Evolutionary conservation across 2,113 vertebrate species (phyloP), one percentile per base, ranked within the genome.

Genomic region (Glaucomys volans): DNA sequence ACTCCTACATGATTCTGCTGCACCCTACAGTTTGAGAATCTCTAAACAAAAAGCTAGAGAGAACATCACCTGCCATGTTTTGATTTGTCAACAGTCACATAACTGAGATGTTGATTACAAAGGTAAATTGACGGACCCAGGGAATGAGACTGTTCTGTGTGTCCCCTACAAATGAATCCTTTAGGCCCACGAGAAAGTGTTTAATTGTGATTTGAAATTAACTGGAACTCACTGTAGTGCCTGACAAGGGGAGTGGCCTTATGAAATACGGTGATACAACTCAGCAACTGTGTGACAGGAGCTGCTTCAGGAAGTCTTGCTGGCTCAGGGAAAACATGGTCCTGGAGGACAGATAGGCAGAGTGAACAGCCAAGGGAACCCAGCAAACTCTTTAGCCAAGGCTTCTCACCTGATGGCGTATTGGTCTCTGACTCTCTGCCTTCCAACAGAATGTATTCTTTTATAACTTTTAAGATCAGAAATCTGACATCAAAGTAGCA

Each of bases 291-390:
- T 17, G 88, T 44, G 40, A 20, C 52, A 59, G 35, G 35, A 74
- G 50, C 62, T 83, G 66, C 80, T 75, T 5, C 57, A 22, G 47
- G 11, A n/a, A 10, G 24, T 4, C 0, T 12, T 1, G 0, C 24
- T 44, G 7, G 40, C 7, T 20, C 5, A 8, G 20, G 35, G 18
- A 40, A 54, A 28, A 28, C 1, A 0, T 0, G 2, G 74, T 54
- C 72, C 18, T 54, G 17, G 8, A 20, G 66, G 71, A 52, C 89
- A 35, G 77, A 24, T 0, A 22, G 67, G 3, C 0, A 26, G 16
- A 42, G 12, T 28, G 64, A 44, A 10, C 66, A 17, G 67, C 62
- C 12, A 0, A 26, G 40, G 72, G 42, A 35, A 24, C 52, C 88
- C 0, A 13, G 44, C 57, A 17, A 16, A 20, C 50, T 47, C 35